phyloP scores from a whole-genome alignment of 2,888 invertebrate genomes.

The Rotaria socialis region DNA sequence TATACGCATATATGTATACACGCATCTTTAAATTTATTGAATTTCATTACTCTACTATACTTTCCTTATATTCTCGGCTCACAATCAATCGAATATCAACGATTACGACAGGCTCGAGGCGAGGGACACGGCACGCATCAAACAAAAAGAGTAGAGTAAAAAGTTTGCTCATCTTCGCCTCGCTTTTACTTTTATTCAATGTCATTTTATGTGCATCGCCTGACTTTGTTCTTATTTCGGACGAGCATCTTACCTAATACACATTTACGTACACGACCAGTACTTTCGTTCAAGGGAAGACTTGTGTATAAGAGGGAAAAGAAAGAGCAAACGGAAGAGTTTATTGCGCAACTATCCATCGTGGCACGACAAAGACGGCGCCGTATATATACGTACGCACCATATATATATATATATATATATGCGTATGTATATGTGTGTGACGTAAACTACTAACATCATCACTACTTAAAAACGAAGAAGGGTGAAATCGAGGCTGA shows the following conservation, averaged over 20 bases:
- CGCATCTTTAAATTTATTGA: neutral
- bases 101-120: slow-evolving; percentile 22
- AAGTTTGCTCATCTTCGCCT: slow-evolving; percentile 26
- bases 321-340: neutral
- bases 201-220: slow-evolving; percentile 22
- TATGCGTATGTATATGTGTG: no score
- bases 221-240: slow-evolving; percentile 1
- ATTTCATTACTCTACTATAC: neutral
- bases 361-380: neutral
- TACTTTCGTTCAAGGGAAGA: slow-evolving; percentile 12
- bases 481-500: neutral
- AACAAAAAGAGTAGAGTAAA: neutral
- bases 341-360: neutral
- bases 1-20: neutral
- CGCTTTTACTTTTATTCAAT: neutral
- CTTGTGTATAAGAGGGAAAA: neutral
- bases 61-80: neutral
- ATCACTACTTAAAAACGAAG: neutral
- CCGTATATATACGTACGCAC: neutral
- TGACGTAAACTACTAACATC: slow-evolving; percentile 1
- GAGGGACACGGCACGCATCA: slow-evolving; percentile 23
- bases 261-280: neutral
- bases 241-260: slow-evolving; percentile 16
- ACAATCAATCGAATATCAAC: slow-evolving; percentile 13
- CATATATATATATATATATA: no score